Conservation (phyloP, 2,113 vertebrate species). For the Labrus mixtus region DNA sequence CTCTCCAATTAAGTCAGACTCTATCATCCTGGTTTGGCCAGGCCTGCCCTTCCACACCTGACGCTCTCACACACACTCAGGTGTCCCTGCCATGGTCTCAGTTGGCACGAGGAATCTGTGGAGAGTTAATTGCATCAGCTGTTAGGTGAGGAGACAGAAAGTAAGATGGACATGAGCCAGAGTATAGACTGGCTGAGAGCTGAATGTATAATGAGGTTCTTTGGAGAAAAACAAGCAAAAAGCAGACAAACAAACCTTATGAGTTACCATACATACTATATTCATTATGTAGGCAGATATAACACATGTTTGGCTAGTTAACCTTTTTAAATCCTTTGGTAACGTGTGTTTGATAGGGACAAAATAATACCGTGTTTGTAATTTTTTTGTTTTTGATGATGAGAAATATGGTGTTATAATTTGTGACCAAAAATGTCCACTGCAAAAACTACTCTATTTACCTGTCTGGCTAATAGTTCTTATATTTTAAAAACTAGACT, state of each 20-base stretch:
- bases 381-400: too few species aligned
- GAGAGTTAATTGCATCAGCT: conserved; percentile 75
- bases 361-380: too few species aligned
- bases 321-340: background rate
- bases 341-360: too few species aligned
- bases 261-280: background rate
- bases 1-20: conserved; percentile 41
- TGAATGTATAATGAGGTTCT: conserved; percentile 23
- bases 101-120: conserved; percentile 63
- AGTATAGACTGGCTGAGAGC: conserved; percentile 19
- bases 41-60: conserved; percentile 65
- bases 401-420: too few species aligned
- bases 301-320: background rate
- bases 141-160: conserved; percentile 56
- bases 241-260: conserved; percentile 8
- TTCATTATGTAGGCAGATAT: background rate
- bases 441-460: too few species aligned
- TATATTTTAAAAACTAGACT: too few species aligned
- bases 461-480: too few species aligned
- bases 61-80: conserved; percentile 68
- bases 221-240: conserved; percentile 41
- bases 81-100: conserved; percentile 68
- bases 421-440: too few species aligned
- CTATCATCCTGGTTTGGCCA: conserved; percentile 34
- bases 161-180: conserved; percentile 63